Conservation (phyloP, 2,797 vertebrate genomes). For the Acanthiza pusilla region DNA sequence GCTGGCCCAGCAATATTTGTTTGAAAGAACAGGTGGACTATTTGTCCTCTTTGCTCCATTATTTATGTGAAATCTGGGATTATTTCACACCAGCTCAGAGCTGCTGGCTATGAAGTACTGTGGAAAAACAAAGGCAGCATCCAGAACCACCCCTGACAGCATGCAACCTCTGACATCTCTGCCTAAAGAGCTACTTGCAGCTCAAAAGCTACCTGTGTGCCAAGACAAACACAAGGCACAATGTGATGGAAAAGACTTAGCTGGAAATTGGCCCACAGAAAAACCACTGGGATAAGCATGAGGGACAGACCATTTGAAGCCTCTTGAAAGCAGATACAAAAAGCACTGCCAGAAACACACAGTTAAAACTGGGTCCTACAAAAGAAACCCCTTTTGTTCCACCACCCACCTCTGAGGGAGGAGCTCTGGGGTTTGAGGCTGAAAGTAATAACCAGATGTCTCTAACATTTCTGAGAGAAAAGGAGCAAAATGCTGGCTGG, state of each 20-base stretch:
- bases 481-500: neutral
- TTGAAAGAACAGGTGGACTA: neutral
- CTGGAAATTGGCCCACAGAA: neutral
- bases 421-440: neutral
- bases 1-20: neutral
- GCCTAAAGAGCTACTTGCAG: neutral
- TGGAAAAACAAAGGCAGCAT: neutral
- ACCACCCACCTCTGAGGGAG: neutral
- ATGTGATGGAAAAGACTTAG: neutral
- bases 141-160: neutral
- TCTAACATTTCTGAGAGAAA: neutral
- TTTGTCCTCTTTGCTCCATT: neutral
- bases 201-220: neutral
- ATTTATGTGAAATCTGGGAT: neutral
- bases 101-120: neutral
- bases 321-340: neutral
- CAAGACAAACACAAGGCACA: neutral
- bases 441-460: neutral
- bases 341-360: neutral
- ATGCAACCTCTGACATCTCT: neutral
- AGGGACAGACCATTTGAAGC: neutral
- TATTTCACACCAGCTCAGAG: neutral
- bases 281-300: neutral
- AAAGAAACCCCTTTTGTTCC: neutral
- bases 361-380: neutral